Evolutionary conservation across 92 coral and sea anemone species (phyloP).

Genomic region (Hydrozoanthus gracilis): DNA sequence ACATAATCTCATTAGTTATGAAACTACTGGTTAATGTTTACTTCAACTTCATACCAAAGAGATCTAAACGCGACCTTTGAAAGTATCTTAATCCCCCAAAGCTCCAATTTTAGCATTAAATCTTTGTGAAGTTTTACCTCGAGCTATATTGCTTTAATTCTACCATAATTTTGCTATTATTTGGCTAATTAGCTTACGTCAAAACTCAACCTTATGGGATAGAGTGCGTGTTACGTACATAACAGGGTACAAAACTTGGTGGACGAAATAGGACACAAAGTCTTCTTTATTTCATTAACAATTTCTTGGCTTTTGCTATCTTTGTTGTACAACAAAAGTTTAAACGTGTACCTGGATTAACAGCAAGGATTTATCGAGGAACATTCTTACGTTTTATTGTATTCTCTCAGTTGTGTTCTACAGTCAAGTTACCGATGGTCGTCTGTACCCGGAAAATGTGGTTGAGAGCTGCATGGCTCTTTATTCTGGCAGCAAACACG

Average conservation of each 20-base stretch:
- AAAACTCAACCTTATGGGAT: background rate
- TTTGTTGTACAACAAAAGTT: too few species aligned
- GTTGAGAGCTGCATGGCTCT: too few species aligned
- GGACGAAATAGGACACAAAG: background rate
- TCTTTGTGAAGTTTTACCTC: background rate
- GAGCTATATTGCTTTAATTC: background rate
- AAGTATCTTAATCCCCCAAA: background rate
- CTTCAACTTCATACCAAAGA: background rate
- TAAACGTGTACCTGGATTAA: too few species aligned
- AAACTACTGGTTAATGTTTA: background rate
- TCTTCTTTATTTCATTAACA: background rate
- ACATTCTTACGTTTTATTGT: too few species aligned
- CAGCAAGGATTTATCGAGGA: too few species aligned
- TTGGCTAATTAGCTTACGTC: background rate
- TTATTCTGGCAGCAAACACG: too few species aligned
- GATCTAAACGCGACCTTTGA: background rate
- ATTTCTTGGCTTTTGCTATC: too few species aligned
- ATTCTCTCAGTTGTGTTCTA: too few species aligned
- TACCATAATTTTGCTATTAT: background rate
- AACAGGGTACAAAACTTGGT: background rate
- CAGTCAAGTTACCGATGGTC: too few species aligned
- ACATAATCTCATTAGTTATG: background rate
- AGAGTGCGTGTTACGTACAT: background rate
- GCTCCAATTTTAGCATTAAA: background rate
- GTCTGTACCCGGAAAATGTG: too few species aligned